Evolutionary conservation across 2,797 vertebrate species (phyloP).

Genomic region (Pristis pectinata): DNA sequence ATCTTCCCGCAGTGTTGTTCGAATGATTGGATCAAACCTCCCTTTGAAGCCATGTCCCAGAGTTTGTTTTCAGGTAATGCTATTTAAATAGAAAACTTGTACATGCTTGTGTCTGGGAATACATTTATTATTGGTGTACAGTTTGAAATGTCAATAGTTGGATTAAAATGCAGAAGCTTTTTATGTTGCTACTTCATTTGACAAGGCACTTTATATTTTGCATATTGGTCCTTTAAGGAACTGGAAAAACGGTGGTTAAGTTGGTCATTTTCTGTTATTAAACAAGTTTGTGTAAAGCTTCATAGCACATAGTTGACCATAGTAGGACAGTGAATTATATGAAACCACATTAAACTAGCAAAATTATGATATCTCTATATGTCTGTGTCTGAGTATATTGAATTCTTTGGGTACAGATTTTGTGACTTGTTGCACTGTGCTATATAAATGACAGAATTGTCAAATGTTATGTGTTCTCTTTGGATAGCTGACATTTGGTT

Average conservation of each 20-base stretch:
- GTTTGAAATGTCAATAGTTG: neutral
- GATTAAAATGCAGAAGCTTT: neutral
- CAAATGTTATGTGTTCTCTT: neutral
- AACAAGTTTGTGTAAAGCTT: too few relatives aligned
- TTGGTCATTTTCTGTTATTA: neutral
- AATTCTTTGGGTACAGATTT: neutral
- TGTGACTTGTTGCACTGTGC: neutral
- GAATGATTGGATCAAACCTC: conserved; percentile 91
- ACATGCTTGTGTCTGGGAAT: neutral
- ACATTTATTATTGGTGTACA: neutral
- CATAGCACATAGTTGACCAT: neutral
- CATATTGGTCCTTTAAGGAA: neutral
- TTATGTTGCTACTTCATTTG: neutral
- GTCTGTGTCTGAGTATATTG: neutral
- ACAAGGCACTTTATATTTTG: neutral
- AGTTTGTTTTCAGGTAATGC: conserved; percentile 82
- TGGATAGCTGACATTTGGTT: neutral
- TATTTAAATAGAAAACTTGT: neutral
- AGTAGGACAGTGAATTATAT: neutral
- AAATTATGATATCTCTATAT: neutral
- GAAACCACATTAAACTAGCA: too few relatives aligned
- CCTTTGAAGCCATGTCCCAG: conserved; percentile 85
- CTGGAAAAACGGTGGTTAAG: neutral
- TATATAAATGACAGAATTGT: neutral
- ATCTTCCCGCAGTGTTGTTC: conserved; percentile 87